Conservation (phyloP, 2,888 invertebrate species). For the Cactoblastis cactorum region DNA sequence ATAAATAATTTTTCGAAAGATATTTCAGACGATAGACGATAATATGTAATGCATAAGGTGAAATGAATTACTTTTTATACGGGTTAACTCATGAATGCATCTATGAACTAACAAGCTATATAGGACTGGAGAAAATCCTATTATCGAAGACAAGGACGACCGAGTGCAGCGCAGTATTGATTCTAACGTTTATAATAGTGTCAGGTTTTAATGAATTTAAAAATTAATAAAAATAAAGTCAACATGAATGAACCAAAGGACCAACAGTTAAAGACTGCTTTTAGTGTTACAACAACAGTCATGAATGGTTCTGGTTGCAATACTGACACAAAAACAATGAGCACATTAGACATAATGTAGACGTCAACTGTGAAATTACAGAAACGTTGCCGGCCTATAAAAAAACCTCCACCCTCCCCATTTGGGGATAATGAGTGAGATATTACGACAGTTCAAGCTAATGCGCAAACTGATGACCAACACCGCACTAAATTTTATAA, state of each 20-base stretch:
- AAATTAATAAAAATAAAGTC: not conserved
- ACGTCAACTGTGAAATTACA: not conserved
- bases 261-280: not conserved
- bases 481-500: not conserved
- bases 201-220: not conserved
- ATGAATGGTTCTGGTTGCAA: not conserved
- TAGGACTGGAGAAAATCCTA: conserved; percentile 5
- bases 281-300: not conserved
- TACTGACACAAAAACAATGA: not conserved
- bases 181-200: not conserved
- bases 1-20: no score
- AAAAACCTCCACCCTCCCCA: no score
- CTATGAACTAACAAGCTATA: not conserved
- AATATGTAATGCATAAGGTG: no score
- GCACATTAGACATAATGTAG: not conserved
- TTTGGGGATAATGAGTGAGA: not conserved
- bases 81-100: conserved; percentile 1
- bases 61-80: no score
- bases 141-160: conserved; percentile 6
- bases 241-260: not conserved
- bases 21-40: no score
- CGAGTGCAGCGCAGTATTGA: not conserved
- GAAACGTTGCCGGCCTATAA: no score
- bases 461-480: not conserved
- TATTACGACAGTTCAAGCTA: not conserved